Conservation (phyloP, 2,113 vertebrate species). For the Choloepus hoffmanni region DNA sequence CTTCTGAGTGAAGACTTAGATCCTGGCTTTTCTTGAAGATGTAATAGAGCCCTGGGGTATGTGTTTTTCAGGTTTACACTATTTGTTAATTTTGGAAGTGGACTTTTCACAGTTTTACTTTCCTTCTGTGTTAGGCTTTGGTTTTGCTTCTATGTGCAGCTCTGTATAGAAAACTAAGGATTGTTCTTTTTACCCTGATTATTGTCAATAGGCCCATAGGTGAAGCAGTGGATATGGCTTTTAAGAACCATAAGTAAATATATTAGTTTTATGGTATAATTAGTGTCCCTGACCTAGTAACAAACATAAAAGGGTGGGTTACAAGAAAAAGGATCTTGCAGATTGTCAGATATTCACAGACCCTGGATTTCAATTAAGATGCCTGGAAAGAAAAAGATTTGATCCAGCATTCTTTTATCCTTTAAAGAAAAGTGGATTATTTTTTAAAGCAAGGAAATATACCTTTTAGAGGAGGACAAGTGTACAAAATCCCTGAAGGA, state of each 20-base stretch:
- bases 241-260: conserved; percentile 25
- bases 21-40: conserved; percentile 61
- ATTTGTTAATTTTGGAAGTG: conserved; percentile 76
- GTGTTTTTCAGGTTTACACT: conserved; percentile 53
- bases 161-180: conserved; percentile 21
- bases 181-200: conserved; percentile 47
- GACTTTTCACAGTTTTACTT: conserved; percentile 55
- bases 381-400: neutral
- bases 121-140: conserved; percentile 34
- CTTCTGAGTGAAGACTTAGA: conserved; percentile 55
- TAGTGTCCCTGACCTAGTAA: neutral
- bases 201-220: conserved; percentile 1
- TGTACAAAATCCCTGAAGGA: conserved; percentile 5
- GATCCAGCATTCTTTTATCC: neutral
- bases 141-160: neutral
- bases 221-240: conserved; percentile 10
- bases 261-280: neutral
- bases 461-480: conserved; percentile 55
- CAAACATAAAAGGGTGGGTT: neutral
- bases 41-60: conserved; percentile 13
- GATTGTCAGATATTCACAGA: neutral
- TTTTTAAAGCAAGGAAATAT: conserved; percentile 33
- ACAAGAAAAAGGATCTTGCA: neutral
- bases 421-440: neutral
- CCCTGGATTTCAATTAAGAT: neutral